Conservation (phyloP, 2,888 invertebrate species). For the Latrodectus elegans region DNA sequence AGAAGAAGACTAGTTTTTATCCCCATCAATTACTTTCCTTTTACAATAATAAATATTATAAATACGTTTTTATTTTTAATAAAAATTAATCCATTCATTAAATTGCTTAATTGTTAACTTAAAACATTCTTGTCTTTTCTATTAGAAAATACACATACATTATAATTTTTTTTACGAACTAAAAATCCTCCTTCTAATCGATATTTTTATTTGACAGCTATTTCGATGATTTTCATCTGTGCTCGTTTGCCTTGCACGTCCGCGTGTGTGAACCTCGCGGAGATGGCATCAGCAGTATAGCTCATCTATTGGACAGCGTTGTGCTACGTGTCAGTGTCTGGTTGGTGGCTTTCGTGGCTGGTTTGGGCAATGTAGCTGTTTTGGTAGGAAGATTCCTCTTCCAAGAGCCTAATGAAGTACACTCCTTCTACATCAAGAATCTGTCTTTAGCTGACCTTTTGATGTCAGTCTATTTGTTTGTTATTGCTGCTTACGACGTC, state of each 20-base stretch:
- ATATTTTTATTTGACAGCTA: conserved; percentile 75
- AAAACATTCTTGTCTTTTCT: too few relatives aligned
- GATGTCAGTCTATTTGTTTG: conserved; percentile 80
- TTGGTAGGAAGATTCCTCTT: conserved; percentile 78
- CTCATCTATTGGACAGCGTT: conserved; percentile 79
- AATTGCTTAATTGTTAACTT: too few relatives aligned
- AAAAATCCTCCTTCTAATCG: too few relatives aligned
- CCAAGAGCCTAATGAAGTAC: conserved; percentile 78
- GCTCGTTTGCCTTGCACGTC: conserved; percentile 78
- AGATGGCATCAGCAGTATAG: conserved; percentile 80
- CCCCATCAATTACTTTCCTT: too few relatives aligned
- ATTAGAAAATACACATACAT: too few relatives aligned
- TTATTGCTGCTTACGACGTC: conserved; percentile 79
- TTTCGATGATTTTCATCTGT: conserved; percentile 79
- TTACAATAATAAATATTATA: too few relatives aligned
- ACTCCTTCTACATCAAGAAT: conserved; percentile 80
- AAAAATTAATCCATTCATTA: too few relatives aligned
- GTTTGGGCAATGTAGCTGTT: conserved; percentile 79
- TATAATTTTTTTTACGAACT: too few relatives aligned
- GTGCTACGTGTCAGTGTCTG: conserved; percentile 78
- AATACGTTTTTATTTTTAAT: too few relatives aligned
- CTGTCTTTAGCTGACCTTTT: conserved; percentile 80
- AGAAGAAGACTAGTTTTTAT: too few relatives aligned
- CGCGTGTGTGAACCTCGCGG: conserved; percentile 79
- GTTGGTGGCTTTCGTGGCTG: conserved; percentile 80